Percentiles rank a stretch among this genome's conserved stretches.
These are phyloP conservation scores for Dascyllus trimaculatus DNA, from an alignment of 2,113 vertebrate species.

Conservation along the genomic window DNA sequence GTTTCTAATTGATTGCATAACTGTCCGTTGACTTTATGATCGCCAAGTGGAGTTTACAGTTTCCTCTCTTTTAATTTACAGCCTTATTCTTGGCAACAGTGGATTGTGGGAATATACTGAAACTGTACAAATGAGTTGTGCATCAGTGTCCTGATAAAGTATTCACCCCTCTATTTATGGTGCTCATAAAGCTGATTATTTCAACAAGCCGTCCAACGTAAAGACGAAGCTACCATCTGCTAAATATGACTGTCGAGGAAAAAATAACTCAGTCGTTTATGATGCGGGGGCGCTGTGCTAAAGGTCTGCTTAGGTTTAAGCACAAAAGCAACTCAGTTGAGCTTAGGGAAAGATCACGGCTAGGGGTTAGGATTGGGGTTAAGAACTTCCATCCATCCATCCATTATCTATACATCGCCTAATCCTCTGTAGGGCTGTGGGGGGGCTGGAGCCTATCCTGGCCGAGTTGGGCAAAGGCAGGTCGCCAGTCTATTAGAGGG, in stretches of 20 bases:
- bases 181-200: not conserved
- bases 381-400: too few relatives aligned
- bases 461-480: too few relatives aligned
- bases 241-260: not conserved
- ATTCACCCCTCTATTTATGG: not conserved
- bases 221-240: not conserved
- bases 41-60: slow-evolving; percentile 5
- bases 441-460: too few relatives aligned
- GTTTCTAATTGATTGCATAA: slow-evolving; percentile 20
- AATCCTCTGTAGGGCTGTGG: too few relatives aligned
- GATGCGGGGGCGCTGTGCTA: not conserved
- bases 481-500: too few relatives aligned
- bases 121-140: not conserved
- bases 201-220: not conserved
- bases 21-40: slow-evolving; percentile 15
- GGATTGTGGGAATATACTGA: not conserved
- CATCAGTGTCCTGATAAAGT: not conserved
- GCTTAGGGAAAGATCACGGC: too few relatives aligned
- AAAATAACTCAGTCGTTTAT: not conserved
- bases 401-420: too few relatives aligned
- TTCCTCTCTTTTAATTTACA: slow-evolving; percentile 13
- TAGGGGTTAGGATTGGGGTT: too few relatives aligned
- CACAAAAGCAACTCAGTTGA: too few relatives aligned
- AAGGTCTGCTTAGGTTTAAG: too few relatives aligned
- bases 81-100: slow-evolving; percentile 1